These are phyloP conservation scores for roundworm (Caenorhabditis elegans) DNA, from an alignment of 1,140 invertebrate genomes.

Conservation along the genomic window DNA sequence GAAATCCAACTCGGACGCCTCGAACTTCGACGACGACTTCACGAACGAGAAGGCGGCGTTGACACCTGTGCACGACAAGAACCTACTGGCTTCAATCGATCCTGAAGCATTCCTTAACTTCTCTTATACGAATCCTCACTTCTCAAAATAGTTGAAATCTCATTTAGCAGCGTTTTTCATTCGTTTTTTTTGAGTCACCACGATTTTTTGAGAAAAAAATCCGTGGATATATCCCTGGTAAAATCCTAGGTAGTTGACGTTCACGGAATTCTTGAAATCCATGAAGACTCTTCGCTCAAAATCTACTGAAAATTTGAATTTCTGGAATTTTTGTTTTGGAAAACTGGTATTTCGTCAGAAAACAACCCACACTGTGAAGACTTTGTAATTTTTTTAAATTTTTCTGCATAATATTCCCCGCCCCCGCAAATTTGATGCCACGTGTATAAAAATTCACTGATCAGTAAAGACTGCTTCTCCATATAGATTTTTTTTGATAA, in stretches of 20 bases:
- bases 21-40: conserved; percentile 99
- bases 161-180: background rate
- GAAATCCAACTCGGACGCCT: conserved; percentile 94
- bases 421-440: background rate
- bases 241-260: too few relatives aligned
- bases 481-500: too few relatives aligned
- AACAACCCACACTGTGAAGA: background rate
- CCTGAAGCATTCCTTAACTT: conserved; percentile 96
- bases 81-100: conserved; percentile 84
- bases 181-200: background rate
- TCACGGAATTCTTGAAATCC: too few relatives aligned
- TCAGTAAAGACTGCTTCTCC: background rate
- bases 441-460: conserved; percentile 18
- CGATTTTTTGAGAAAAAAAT: too few relatives aligned
- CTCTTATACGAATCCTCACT: conserved; percentile 81
- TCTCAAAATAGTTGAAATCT: conserved; percentile 28
- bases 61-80: conserved; percentile 86
- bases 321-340: background rate
- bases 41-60: conserved; percentile 94
- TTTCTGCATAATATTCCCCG: background rate
- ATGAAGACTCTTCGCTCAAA: too few relatives aligned
- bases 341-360: conserved; percentile 22
- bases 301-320: too few relatives aligned
- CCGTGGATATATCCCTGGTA: too few relatives aligned
- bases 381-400: background rate